Evolutionary conservation across 2,113 vertebrate species (phyloP), one percentile per base, ranked within the genome.

Genomic region (Mola mola): DNA sequence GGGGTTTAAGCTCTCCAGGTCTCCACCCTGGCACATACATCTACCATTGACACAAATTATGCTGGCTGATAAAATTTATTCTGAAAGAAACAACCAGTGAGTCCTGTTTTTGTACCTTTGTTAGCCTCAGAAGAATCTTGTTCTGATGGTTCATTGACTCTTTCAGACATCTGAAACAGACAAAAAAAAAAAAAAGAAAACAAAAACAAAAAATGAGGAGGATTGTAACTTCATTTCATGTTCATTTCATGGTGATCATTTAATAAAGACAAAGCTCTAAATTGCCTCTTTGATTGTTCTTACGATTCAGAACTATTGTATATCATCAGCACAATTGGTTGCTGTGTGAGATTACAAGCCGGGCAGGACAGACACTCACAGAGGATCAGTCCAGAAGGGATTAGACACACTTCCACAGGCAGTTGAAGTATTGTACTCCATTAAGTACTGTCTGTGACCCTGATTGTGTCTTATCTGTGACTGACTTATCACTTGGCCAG

Each of bases 91-190:
- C 1, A 11, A 42, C 8, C 1, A 11, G 31, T n/a, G 26, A 53
- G 42, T 33, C 7, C 15, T 42, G 8, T 9, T 31, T 55, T 36
- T 58, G 26, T 81, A 93, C 92, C 89, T 81, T 76, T 71, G 12
- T 81, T 50, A 57, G 46, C 47, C 41, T 83, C 72, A 63, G 78
- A 60, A 47, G 78, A 68, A 67, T 84, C 83, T 26, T 50, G 60
- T 41, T 50, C 34, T 19, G 61, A 46, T 4, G 43, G 42, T 49
- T 79, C 74, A 52, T 31, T 40, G 11, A 17, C 62, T 47, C 56
- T 79, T 47, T 82, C 59, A 6, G 77, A 48, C 26, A 76, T 72
- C 91, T 93, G 61, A 31, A 57, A 44, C 24, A 74, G 50, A 58
- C 13, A 65, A 8, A 66, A 21, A 47, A 3, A 61, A 28, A 10